phyloP scores from a whole-genome alignment of 2,797 vertebrate genomes.

The Rhinogobio ventralis region DNA sequence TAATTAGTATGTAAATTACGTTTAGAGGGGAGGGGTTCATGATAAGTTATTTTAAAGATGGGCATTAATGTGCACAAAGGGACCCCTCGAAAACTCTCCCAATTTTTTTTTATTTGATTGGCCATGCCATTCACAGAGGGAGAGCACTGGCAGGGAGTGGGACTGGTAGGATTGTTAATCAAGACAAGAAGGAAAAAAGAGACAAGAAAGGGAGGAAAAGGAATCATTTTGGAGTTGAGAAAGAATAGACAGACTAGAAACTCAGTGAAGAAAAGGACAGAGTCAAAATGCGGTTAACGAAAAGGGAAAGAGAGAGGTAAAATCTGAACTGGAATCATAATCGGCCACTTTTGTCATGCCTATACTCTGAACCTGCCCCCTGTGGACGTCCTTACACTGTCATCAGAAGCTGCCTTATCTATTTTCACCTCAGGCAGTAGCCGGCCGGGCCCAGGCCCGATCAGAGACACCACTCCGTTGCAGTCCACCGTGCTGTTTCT shows the following conservation, averaged over 20 bases:
- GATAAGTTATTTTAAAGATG: constrained; percentile 20
- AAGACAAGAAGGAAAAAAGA: constrained; percentile 25
- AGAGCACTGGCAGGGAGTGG: constrained; percentile 16
- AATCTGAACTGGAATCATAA: constrained; percentile 68
- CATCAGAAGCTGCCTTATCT: constrained; percentile 92
- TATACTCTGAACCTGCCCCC: constrained; percentile 87
- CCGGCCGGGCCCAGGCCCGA: constrained; percentile 91
- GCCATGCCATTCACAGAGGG: constrained; percentile 31
- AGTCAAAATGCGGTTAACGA: constrained; percentile 66
- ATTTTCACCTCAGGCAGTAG: constrained; percentile 99
- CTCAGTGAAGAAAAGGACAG: constrained; percentile 24
- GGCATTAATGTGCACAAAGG: constrained; percentile 14
- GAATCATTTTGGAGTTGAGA: constrained; percentile 44
- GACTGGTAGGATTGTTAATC: constrained; percentile 22
- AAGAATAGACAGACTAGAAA: constrained; percentile 41
- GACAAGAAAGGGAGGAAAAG: constrained; percentile 37
- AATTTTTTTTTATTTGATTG: background rate
- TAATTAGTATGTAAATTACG: constrained; percentile 1
- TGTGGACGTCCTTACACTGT: constrained; percentile 81
- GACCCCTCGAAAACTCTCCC: background rate
- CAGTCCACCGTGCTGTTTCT: constrained; percentile 98
- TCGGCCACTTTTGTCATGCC: constrained; percentile 86
- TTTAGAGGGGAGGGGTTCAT: background rate
- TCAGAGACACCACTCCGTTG: constrained; percentile 98
- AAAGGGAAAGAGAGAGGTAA: constrained; percentile 67